A percentile compares a stretch with the other conserved stretches of the same genome.
Conservation (phyloP, 2,797 vertebrate genomes). For the Xiphophorus birchmanni region DNA sequence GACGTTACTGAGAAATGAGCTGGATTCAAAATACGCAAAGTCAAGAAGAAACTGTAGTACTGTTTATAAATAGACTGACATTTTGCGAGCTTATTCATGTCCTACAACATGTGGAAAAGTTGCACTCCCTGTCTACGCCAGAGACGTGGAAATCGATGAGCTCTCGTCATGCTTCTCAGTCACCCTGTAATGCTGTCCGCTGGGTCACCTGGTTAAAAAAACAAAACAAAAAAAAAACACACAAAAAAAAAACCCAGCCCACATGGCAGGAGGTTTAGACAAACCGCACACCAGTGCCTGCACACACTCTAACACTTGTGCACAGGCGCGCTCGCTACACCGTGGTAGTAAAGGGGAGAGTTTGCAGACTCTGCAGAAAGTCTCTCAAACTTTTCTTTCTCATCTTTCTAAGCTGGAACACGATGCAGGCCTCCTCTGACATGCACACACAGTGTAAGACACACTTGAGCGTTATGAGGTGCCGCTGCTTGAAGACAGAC, state of each 20-base stretch:
- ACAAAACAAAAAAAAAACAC: not conserved
- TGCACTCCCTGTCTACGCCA: slow-evolving; percentile 7
- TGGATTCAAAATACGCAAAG: not conserved
- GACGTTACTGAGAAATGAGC: not conserved
- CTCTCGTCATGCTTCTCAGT: slow-evolving; percentile 58
- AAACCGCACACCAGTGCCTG: slow-evolving; percentile 27
- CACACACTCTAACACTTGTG: slow-evolving; percentile 10
- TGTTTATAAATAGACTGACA: not conserved
- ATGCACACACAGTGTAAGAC: slow-evolving; percentile 38
- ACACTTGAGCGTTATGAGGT: slow-evolving; percentile 69
- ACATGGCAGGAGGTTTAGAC: slow-evolving; percentile 64
- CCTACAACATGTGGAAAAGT: slow-evolving; percentile 17
- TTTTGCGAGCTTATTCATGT: not conserved
- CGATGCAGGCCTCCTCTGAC: slow-evolving; percentile 59
- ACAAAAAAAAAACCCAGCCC: slow-evolving; percentile 46
- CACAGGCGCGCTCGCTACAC: slow-evolving; percentile 9
- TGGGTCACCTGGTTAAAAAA: slow-evolving; percentile 54
- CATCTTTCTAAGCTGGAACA: slow-evolving; percentile 48
- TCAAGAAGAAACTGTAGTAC: not conserved
- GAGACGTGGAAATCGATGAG: slow-evolving; percentile 59
- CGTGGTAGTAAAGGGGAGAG: slow-evolving; percentile 33
- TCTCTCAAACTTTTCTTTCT: slow-evolving; percentile 24
- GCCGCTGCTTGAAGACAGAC: slow-evolving; percentile 77
- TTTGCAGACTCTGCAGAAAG: slow-evolving; percentile 69
- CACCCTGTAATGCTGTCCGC: slow-evolving; percentile 53